Evolutionary conservation across 2,888 invertebrate genomes (phyloP).

Genomic region (Spodoptera littoralis): DNA sequence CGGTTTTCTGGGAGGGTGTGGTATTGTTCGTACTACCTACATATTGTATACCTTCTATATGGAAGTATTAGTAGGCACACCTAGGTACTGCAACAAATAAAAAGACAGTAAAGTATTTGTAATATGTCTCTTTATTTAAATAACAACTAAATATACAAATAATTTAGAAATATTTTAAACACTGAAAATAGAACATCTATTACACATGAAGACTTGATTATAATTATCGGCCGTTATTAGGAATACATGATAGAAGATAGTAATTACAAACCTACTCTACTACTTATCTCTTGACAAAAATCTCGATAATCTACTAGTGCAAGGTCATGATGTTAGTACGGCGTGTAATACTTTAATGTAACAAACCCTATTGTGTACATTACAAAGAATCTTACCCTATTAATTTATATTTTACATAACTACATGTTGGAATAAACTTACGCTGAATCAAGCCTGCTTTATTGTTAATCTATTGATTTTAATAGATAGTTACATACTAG

Average conservation of each 20-base stretch:
- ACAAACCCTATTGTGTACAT: conserved; percentile 17
- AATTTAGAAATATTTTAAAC: conserved; percentile 49
- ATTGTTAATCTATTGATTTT: background rate
- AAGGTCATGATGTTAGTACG: conserved; percentile 9
- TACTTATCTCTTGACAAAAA: conserved; percentile 10
- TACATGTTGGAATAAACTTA: conserved; percentile 1
- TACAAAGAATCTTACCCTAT: conserved; percentile 3
- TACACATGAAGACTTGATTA: conserved; percentile 39
- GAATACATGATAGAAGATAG: conserved; percentile 19
- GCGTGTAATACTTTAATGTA: conserved; percentile 3
- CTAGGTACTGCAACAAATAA: background rate
- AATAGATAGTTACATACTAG: no score
- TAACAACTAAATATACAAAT: conserved; percentile 55
- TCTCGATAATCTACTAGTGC: conserved; percentile 23
- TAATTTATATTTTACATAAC: conserved; percentile 4
- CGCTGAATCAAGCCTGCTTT: background rate
- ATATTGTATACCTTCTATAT: no score
- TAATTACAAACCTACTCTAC: conserved; percentile 14
- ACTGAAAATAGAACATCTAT: conserved; percentile 48
- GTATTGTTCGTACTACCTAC: no score
- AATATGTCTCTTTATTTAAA: conserved; percentile 49
- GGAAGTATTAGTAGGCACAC: no score
- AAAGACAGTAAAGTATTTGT: conserved; percentile 12
- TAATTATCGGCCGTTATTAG: conserved; percentile 35
- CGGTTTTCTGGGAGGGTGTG: no score